Evolutionary conservation across 2,113 vertebrate species (phyloP), one percentile per base, ranked within the genome.

Genomic region (Gymnorhina tibicen): DNA sequence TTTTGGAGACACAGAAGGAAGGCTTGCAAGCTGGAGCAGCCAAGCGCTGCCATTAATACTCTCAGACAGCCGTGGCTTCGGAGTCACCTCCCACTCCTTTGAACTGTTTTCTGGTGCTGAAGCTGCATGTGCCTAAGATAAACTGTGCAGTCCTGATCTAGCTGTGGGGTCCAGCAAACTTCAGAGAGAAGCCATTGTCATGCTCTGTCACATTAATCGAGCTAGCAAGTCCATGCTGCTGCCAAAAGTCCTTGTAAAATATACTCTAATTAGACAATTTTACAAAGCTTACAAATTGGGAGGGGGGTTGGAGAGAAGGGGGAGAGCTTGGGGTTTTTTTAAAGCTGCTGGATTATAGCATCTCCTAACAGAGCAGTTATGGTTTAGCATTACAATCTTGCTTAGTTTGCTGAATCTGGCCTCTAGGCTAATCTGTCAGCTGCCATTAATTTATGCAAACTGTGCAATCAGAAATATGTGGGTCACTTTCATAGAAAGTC

Each of bases 241-340:
- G 78, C 52, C 82, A 91, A 69, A 95, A 90, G 42, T 35, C 37
- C 47, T 58, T 84, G 50, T 90, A 84, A 95, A 70, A 88, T 94
- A 78, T 63, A 59, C 32, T 84, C 9, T 50, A 88, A 90, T 82
- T 81, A 84, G 66, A 37, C 22, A 69, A 78, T 86, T 87, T 66
- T 74, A 81, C 35, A 87, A 94, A 90, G 79, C 42, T 88, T 80
- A 83, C 35, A 73, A 81, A 70, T 46, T 46, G 26, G 30, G n/a
- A 13, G 27, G 10, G 11, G 10, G 2, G 3, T 0, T 0, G 1
- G 10, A 23, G 20, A 14, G 44, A 6, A 17, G 16, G 6, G 41
- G 49, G 8, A 13, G 33, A 46, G 22, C 20, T 68, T 46, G 52
- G 8, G 41, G 8, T 52, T 62, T 59, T 83, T 90, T 73, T 32